Conservation (phyloP, 2,888 invertebrate genomes). For the Sthenelais limicola region DNA sequence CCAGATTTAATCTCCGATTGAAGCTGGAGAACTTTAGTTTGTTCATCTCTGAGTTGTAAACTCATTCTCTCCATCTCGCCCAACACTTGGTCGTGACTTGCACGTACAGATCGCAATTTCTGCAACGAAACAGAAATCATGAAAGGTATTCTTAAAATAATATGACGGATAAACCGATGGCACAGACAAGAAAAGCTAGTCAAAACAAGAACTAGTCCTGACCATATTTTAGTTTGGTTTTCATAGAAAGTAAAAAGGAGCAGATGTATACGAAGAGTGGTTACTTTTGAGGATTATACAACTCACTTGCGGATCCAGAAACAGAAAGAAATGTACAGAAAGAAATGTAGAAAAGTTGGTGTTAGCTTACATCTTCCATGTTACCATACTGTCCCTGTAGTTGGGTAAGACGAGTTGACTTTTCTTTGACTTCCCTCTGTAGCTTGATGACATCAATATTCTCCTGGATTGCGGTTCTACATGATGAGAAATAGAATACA, state of each 20-base stretch:
- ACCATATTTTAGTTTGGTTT: no score
- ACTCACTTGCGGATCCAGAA: no score
- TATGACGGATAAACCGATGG: no score
- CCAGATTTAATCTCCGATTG: constrained; percentile 68
- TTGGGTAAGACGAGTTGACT: constrained; percentile 66
- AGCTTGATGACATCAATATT: constrained; percentile 73
- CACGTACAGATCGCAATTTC: constrained; percentile 68
- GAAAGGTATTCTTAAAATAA: no score
- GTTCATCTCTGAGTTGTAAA: constrained; percentile 69
- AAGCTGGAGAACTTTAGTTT: constrained; percentile 64
- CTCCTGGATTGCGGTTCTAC: constrained; percentile 69
- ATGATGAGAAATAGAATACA: neutral
- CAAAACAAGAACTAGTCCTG: no score
- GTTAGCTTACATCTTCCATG: constrained; percentile 66
- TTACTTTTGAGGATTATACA: no score
- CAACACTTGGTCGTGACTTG: constrained; percentile 69
- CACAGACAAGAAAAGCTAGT: no score
- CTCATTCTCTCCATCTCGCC: constrained; percentile 70
- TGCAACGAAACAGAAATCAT: constrained; percentile 48
- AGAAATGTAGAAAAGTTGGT: neutral
- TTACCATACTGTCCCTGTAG: constrained; percentile 69
- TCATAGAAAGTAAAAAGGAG: no score
- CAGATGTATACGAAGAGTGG: no score
- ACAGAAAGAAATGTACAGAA: neutral
- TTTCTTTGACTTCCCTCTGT: constrained; percentile 72